Percentiles rank a stretch among this genome's conserved stretches.
These are phyloP conservation scores for Dynastes maya DNA, from an alignment of 2,888 invertebrate genomes.

Conservation along the genomic window DNA sequence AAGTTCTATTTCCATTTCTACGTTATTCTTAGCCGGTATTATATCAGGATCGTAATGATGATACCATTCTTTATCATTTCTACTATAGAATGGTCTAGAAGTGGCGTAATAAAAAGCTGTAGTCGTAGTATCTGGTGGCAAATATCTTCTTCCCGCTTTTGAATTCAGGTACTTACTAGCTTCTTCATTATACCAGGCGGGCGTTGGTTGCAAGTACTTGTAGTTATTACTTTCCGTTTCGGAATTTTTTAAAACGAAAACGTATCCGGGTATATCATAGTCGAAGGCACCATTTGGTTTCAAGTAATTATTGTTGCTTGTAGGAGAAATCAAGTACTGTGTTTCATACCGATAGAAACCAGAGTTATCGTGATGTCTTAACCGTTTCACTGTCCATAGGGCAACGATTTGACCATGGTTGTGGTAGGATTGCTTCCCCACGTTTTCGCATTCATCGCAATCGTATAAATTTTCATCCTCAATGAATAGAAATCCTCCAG, in stretches of 20 bases:
- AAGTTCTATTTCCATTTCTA: slow-evolving; percentile 60
- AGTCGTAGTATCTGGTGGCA: slow-evolving; percentile 51
- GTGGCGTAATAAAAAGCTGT: slow-evolving; percentile 35
- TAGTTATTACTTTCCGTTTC: background rate
- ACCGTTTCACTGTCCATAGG: slow-evolving; percentile 80
- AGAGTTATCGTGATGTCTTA: slow-evolving; percentile 75
- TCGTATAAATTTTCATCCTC: slow-evolving; percentile 69
- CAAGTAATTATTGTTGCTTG: slow-evolving; percentile 66
- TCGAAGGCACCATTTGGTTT: slow-evolving; percentile 69
- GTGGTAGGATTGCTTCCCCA: slow-evolving; percentile 52
- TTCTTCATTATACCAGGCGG: slow-evolving; percentile 47
- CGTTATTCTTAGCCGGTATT: slow-evolving; percentile 57
- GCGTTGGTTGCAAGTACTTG: slow-evolving; percentile 37
- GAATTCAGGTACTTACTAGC: slow-evolving; percentile 27
- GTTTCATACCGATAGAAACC: slow-evolving; percentile 75
- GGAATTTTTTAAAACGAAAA: slow-evolving; percentile 74
- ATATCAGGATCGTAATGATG: slow-evolving; percentile 45
- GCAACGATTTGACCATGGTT: slow-evolving; percentile 72
- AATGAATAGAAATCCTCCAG: slow-evolving; percentile 73
- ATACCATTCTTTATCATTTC: slow-evolving; percentile 39
- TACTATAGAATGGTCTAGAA: background rate
- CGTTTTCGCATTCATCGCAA: slow-evolving; percentile 69
- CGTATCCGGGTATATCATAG: slow-evolving; percentile 74
- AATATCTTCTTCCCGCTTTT: slow-evolving; percentile 49
- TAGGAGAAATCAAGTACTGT: slow-evolving; percentile 78